Conservation (phyloP, 2,113 vertebrate genomes). For the Neodontobutis hainanensis region DNA sequence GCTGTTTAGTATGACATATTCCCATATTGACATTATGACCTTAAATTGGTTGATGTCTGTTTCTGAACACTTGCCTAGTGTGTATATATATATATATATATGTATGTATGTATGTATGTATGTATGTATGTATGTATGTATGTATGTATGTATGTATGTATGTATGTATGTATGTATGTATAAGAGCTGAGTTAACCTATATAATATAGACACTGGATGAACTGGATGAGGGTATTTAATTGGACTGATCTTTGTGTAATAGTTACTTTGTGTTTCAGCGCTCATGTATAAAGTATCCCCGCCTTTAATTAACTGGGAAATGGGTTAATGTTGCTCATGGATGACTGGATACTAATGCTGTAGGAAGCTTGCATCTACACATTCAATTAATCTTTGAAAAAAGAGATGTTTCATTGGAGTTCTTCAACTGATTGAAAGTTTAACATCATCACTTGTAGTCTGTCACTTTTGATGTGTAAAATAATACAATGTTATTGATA, state of each 20-base stretch:
- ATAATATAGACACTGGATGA: background rate
- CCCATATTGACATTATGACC: background rate
- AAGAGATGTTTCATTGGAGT: background rate
- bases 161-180: too few species aligned
- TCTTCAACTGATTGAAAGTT: background rate
- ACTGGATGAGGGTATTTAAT: background rate
- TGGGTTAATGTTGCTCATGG: slow-evolving; percentile 63
- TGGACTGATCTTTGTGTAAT: background rate
- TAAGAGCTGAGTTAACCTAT: background rate
- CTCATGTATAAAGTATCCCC: slow-evolving; percentile 51
- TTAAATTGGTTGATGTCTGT: too few species aligned
- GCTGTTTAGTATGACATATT: background rate
- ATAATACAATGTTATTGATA: too few species aligned
- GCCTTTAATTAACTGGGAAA: slow-evolving; percentile 51
- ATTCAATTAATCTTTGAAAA: background rate
- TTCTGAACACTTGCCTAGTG: too few species aligned
- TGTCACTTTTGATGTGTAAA: too few species aligned
- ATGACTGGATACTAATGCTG: slow-evolving; percentile 36
- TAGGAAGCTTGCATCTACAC: slow-evolving; percentile 4
- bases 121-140: too few species aligned
- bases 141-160: too few species aligned
- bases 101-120: too few species aligned
- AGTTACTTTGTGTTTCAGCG: slow-evolving; percentile 53
- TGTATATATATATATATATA: too few species aligned
- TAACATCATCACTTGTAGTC: too few species aligned